Evolutionary conservation across 2,113 vertebrate genomes (phyloP).

Genomic region (Ameiurus melas): DNA sequence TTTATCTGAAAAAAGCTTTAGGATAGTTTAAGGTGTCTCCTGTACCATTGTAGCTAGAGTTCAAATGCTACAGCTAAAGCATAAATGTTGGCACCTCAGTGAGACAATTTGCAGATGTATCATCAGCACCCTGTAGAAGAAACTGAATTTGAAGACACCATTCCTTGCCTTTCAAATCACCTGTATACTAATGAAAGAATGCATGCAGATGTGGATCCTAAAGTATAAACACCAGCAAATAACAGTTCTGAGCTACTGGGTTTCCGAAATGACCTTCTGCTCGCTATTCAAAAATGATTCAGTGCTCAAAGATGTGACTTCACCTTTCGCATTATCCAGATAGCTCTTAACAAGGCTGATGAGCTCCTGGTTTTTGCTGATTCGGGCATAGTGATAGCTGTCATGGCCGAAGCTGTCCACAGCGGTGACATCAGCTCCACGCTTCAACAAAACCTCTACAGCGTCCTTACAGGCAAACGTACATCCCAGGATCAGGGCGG

Average conservation of each 20-base stretch:
- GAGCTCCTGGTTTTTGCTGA: constrained; percentile 87
- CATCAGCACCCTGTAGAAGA: neutral
- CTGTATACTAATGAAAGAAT: neutral
- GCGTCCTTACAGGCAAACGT: constrained; percentile 90
- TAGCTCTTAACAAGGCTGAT: constrained; percentile 79
- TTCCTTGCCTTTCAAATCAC: neutral
- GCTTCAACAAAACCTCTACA: constrained; percentile 87
- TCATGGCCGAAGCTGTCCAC: constrained; percentile 85
- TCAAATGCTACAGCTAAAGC: neutral
- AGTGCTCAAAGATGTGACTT: neutral
- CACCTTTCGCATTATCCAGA: constrained; percentile 85
- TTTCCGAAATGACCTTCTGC: neutral
- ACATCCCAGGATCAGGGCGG: constrained; percentile 90
- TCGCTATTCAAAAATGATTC: neutral
- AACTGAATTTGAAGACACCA: neutral
- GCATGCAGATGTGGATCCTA: neutral
- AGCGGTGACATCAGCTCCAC: constrained; percentile 78
- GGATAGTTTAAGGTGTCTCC: neutral
- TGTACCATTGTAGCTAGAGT: neutral
- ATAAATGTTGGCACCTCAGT: neutral
- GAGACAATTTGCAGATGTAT: neutral
- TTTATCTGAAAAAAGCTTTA: neutral
- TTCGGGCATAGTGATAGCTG: constrained; percentile 86
- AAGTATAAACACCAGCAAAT: neutral
- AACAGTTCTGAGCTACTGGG: neutral